A percentile compares a stretch with the other conserved stretches of the same genome.
These are phyloP conservation scores for Himalopsyche tibetana DNA, from an alignment of 2,888 invertebrate genomes.

Conservation along the genomic window DNA sequence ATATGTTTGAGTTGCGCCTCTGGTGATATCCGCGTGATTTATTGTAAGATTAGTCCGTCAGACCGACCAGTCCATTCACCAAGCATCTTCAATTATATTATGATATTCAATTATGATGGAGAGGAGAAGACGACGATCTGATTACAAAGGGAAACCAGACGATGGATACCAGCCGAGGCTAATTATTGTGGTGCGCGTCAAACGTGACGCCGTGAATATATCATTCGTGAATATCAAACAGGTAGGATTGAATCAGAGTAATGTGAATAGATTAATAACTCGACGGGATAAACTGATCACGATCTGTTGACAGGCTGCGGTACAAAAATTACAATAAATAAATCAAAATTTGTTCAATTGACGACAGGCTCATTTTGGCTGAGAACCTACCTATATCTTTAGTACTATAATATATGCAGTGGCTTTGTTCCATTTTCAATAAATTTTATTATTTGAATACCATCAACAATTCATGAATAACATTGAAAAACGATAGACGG, in stretches of 20 bases:
- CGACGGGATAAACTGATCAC: slow-evolving; percentile 28
- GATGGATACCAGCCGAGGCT: slow-evolving; percentile 29
- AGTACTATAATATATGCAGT: too few relatives aligned
- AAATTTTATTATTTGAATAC: too few relatives aligned
- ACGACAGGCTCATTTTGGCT: neutral
- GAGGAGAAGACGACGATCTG: slow-evolving; percentile 41
- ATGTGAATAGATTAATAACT: slow-evolving; percentile 33
- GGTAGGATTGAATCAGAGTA: slow-evolving; percentile 33
- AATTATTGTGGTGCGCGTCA: slow-evolving; percentile 32
- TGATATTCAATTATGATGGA: slow-evolving; percentile 59
- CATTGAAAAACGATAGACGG: too few relatives aligned
- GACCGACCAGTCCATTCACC: slow-evolving; percentile 55
- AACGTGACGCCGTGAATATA: slow-evolving; percentile 18
- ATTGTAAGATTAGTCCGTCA: slow-evolving; percentile 61
- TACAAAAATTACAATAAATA: neutral
- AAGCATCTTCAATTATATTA: slow-evolving; percentile 48
- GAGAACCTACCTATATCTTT: neutral
- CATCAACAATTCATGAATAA: too few relatives aligned
- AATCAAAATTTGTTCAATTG: slow-evolving; percentile 32
- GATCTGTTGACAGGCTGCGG: neutral
- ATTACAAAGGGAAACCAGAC: slow-evolving; percentile 45
- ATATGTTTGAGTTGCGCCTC: neutral
- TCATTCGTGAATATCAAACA: slow-evolving; percentile 39
- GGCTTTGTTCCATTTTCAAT: too few relatives aligned
- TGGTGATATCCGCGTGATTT: slow-evolving; percentile 51